Percentiles rank a stretch among this genome's conserved stretches.
Conservation (phyloP, 2,797 vertebrate genomes). For the Cyprinella venusta region DNA sequence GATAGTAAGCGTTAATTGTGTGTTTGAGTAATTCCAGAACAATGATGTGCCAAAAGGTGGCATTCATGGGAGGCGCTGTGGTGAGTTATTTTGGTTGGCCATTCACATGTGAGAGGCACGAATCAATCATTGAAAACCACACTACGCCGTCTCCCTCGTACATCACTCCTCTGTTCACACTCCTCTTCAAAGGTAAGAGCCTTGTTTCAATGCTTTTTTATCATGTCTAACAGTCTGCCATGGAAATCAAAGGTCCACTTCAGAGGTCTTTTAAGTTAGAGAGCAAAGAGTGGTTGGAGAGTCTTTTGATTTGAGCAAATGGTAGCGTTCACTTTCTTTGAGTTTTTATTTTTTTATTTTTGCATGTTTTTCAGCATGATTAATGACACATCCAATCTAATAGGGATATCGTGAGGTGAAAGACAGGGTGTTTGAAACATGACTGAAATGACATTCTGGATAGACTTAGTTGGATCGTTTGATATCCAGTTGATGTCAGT, state of each 20-base stretch:
- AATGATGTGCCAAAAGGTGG: conserved; percentile 44
- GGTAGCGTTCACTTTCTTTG: background rate
- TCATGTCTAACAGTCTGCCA: conserved; percentile 43
- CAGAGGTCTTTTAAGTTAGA: conserved; percentile 40
- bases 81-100: conserved; percentile 63
- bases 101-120: conserved; percentile 47
- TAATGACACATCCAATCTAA: conserved; percentile 8
- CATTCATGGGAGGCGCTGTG: conserved; percentile 53
- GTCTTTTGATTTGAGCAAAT: conserved; percentile 33
- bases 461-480: conserved; percentile 1
- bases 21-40: conserved; percentile 33
- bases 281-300: conserved; percentile 33
- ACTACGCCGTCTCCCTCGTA: conserved; percentile 29
- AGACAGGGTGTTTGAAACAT: background rate
- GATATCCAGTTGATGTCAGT: background rate
- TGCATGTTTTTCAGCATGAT: conserved; percentile 9
- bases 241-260: conserved; percentile 48
- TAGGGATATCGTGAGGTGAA: conserved; percentile 20
- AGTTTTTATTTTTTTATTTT: conserved; percentile 35
- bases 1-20: background rate
- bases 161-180: conserved; percentile 47
- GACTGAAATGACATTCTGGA: conserved; percentile 32
- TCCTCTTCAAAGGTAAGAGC: conserved; percentile 62
- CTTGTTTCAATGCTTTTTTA: conserved; percentile 27
- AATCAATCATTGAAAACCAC: conserved; percentile 62